A percentile compares a stretch with the other conserved stretches of the same genome.
These are phyloP conservation scores for Troilus luridus DNA, from an alignment of 2,888 invertebrate genomes.

Conservation along the genomic window DNA sequence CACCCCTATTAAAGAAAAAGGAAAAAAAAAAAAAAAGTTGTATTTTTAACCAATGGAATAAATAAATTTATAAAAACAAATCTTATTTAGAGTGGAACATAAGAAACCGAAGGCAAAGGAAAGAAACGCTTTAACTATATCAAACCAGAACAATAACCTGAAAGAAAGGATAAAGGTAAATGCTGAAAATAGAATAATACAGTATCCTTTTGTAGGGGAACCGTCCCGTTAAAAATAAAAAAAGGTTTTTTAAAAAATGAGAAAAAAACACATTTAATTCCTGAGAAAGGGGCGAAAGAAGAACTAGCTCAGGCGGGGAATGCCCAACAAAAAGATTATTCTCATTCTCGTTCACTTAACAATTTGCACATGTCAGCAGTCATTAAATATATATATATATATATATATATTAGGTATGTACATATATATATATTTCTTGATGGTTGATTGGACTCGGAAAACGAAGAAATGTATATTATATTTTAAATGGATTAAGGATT, in stretches of 20 bases:
- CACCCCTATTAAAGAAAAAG: too few relatives aligned
- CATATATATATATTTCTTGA: too few relatives aligned
- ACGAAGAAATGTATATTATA: too few relatives aligned
- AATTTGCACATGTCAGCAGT: background rate
- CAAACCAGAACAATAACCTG: background rate
- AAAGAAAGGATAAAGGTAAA: background rate
- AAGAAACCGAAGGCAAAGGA: background rate
- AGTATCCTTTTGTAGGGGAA: background rate
- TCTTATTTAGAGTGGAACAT: background rate
- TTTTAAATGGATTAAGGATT: too few relatives aligned
- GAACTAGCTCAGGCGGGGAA: background rate
- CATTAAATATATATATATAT: background rate
- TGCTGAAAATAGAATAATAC: constrained; percentile 33
- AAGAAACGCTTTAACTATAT: background rate
- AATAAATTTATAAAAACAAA: constrained; percentile 1
- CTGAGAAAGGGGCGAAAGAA: background rate
- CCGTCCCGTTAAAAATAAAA: background rate
- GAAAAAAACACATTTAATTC: background rate
- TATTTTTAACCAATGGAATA: background rate
- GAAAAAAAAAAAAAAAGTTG: too few relatives aligned
- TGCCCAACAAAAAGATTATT: background rate
- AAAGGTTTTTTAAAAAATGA: background rate
- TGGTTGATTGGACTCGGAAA: too few relatives aligned
- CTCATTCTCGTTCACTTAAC: background rate
- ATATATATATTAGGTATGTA: too few relatives aligned